Conservation (phyloP, 1,140 invertebrate genomes). For the Chrysopa pallens region DNA sequence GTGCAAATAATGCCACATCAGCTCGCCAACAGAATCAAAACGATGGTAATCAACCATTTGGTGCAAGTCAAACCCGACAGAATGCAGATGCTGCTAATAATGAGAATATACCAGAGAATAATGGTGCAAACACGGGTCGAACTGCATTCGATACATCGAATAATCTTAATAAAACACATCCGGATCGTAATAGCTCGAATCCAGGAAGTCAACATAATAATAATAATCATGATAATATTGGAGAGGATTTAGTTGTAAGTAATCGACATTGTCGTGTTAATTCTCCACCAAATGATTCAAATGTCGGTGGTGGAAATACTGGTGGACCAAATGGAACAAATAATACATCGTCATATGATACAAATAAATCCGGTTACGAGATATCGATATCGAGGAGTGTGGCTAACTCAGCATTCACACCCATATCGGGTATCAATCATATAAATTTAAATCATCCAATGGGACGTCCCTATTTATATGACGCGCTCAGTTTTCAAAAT, state of each 20-base stretch:
- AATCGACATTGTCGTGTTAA: slow-evolving; percentile 7
- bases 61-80: slow-evolving; percentile 17
- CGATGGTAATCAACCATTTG: slow-evolving; percentile 13
- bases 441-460: slow-evolving; percentile 52
- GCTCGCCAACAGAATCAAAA: slow-evolving; percentile 4
- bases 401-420: slow-evolving; percentile 75
- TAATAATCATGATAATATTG: background rate
- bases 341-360: slow-evolving; percentile 6
- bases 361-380: slow-evolving; percentile 13
- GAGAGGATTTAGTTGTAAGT: slow-evolving; percentile 1
- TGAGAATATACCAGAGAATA: background rate
- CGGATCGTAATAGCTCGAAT: slow-evolving; percentile 20
- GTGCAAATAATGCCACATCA: slow-evolving; percentile 1
- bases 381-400: slow-evolving; percentile 26
- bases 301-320: slow-evolving; percentile 4
- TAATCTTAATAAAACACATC: background rate
- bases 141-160: slow-evolving; percentile 5
- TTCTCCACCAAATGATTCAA: slow-evolving; percentile 3
- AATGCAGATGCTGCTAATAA: slow-evolving; percentile 10
- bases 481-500: slow-evolving; percentile 69
- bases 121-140: background rate
- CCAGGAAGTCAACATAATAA: slow-evolving; percentile 20
- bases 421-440: slow-evolving; percentile 63
- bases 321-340: slow-evolving; percentile 4
- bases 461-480: slow-evolving; percentile 76